Evolutionary conservation across 2,797 vertebrate species (phyloP).

Genomic region (Echeneis naucrates): DNA sequence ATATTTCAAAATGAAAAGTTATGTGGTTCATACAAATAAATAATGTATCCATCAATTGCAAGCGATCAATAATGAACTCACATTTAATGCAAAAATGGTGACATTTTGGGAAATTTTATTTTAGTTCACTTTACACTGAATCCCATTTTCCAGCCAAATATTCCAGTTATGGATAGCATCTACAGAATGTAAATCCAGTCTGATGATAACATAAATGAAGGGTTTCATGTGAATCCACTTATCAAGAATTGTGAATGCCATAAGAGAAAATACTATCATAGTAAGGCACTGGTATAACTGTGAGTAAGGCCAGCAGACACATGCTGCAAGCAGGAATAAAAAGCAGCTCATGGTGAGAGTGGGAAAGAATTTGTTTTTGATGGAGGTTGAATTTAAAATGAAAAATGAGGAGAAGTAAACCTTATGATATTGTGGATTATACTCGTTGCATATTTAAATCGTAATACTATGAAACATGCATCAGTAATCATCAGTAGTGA

Average conservation of each 20-base stretch:
- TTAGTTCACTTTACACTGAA: constrained; percentile 11
- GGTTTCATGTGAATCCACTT: not conserved
- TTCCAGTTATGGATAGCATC: constrained; percentile 27
- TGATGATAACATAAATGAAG: not conserved
- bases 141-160: constrained; percentile 38
- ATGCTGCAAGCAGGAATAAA: not conserved
- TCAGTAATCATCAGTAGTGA: constrained; percentile 1
- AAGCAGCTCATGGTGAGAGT: not conserved
- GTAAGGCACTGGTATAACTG: not conserved
- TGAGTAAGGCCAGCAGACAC: not conserved
- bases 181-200: not conserved
- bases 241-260: not conserved
- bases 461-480: not conserved
- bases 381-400: not conserved
- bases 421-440: too few relatives aligned
- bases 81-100: constrained; percentile 36
- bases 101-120: constrained; percentile 47
- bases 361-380: not conserved
- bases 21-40: not conserved
- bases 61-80: constrained; percentile 38
- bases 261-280: not conserved
- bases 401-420: constrained; percentile 3
- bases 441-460: constrained; percentile 1
- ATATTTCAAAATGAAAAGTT: constrained; percentile 38
- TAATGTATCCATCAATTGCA: constrained; percentile 34